Percentiles rank a stretch among this genome's conserved stretches.
phyloP scores from a whole-genome alignment of 2,797 vertebrate genomes.

The Gymnothorax javanicus region DNA sequence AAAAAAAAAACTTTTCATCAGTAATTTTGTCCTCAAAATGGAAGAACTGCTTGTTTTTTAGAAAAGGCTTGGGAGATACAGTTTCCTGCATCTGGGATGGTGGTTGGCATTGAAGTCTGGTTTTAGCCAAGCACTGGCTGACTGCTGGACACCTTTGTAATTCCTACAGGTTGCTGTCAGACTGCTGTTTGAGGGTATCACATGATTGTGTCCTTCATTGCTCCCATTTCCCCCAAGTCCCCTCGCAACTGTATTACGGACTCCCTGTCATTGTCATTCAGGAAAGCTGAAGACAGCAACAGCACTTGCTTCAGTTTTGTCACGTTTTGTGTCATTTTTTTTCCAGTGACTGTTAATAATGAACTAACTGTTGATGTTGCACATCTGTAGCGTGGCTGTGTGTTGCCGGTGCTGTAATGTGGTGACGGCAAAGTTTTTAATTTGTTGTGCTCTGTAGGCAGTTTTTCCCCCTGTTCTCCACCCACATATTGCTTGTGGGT shows the following conservation, averaged over 20 bases:
- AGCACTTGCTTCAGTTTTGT: conserved; percentile 33
- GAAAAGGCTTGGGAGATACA: background rate
- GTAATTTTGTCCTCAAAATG: background rate
- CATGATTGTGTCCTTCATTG: conserved; percentile 42
- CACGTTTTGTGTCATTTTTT: conserved; percentile 29
- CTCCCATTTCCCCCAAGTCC: background rate
- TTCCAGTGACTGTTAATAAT: conserved; percentile 40
- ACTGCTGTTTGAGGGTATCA: conserved; percentile 43
- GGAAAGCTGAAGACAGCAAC: conserved; percentile 37
- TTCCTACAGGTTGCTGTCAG: conserved; percentile 13
- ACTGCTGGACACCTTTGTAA: background rate
- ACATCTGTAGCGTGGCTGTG: conserved; percentile 42
- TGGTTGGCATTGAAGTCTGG: background rate
- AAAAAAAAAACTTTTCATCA: background rate
- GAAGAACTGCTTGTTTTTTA: background rate
- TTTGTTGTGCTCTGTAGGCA: conserved; percentile 13
- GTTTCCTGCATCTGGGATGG: background rate
- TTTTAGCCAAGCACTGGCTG: background rate
- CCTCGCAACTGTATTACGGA: conserved; percentile 51
- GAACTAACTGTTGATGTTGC: conserved; percentile 41
- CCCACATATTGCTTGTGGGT: background rate
- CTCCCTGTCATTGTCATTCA: conserved; percentile 44
- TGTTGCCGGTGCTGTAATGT: conserved; percentile 49
- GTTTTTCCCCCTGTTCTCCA: background rate
- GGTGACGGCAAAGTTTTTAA: conserved; percentile 7